Evolutionary conservation across 2,888 invertebrate species (phyloP).

Genomic region (Cheilosia grossa): DNA sequence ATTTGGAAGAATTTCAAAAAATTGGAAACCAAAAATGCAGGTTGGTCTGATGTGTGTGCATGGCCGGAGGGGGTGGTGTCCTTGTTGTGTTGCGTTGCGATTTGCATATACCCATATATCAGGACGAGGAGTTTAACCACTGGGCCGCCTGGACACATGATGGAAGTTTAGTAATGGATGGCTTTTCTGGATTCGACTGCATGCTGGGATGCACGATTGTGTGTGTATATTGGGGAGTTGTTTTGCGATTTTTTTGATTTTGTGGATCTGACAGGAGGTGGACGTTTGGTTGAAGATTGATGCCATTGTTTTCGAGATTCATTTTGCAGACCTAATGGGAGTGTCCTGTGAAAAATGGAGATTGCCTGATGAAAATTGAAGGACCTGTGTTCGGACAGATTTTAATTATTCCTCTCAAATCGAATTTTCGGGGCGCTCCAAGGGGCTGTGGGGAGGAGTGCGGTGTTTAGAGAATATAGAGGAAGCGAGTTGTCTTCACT

Average conservation of each 20-base stretch:
- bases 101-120: conserved; percentile 56
- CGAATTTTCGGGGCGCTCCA: conserved; percentile 3
- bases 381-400: background rate
- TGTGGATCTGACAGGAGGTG: conserved; percentile 69
- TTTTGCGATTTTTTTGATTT: conserved; percentile 53
- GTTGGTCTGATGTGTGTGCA: conserved; percentile 28
- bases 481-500: too few species aligned
- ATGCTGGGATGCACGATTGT: conserved; percentile 35
- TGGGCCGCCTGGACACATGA: conserved; percentile 63
- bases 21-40: conserved; percentile 62
- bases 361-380: conserved; percentile 45
- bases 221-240: background rate
- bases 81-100: conserved; percentile 71
- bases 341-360: conserved; percentile 56
- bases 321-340: conserved; percentile 53
- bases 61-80: conserved; percentile 52
- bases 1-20: conserved; percentile 14
- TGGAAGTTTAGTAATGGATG: conserved; percentile 71
- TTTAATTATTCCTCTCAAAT: conserved; percentile 32
- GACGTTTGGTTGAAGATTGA: conserved; percentile 71
- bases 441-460: too few species aligned
- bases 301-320: conserved; percentile 71
- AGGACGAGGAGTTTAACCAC: conserved; percentile 6
- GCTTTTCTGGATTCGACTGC: conserved; percentile 63
- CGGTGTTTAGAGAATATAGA: too few species aligned